phyloP scores from a whole-genome alignment of 1,140 invertebrate species.

The Artemia franciscana region DNA sequence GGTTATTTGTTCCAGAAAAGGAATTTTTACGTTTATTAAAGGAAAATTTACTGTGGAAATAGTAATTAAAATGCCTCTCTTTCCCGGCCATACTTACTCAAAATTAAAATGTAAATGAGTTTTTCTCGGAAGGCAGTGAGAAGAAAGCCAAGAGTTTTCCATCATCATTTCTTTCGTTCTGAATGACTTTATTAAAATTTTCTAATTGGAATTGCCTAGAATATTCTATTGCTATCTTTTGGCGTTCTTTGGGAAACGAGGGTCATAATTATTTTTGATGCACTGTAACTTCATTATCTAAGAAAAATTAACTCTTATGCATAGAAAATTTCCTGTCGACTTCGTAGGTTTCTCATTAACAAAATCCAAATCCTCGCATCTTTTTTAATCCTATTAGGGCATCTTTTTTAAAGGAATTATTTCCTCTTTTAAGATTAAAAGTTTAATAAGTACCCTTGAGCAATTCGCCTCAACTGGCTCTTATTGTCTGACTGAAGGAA shows the following conservation, averaged over 20 bases:
- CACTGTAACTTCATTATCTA: not conserved
- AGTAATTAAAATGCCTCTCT: not conserved
- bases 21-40: too few species aligned
- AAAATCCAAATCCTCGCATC: not conserved
- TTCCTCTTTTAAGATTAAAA: not conserved
- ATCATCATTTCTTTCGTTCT: not conserved
- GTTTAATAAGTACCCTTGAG: not conserved
- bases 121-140: not conserved
- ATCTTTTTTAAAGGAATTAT: not conserved
- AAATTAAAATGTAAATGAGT: not conserved
- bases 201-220: not conserved
- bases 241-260: not conserved
- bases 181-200: not conserved
- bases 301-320: not conserved
- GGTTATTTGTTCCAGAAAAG: too few species aligned
- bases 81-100: not conserved
- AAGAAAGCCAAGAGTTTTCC: too few species aligned
- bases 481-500: not conserved
- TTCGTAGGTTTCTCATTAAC: not conserved
- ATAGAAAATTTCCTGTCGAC: not conserved
- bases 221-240: not conserved
- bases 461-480: not conserved
- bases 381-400: not conserved
- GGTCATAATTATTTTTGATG: not conserved
- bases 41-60: not conserved